Base-by-base conservation (phyloP, 1,140 invertebrate species). In the Hyles euphorbiae region DNA sequence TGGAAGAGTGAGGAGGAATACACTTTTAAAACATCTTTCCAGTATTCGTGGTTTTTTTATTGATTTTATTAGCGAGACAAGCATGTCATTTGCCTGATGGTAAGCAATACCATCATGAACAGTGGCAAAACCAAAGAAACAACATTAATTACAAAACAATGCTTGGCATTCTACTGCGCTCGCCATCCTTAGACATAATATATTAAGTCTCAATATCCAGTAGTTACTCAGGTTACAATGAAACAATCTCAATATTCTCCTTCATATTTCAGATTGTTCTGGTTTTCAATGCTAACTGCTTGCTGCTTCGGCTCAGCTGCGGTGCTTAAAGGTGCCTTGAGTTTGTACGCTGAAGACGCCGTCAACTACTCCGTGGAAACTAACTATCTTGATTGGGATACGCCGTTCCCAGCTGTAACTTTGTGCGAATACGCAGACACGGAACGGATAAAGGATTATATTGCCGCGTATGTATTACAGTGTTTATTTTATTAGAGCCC, bases 341-440 rank as follows among this genome's bases (percentile, higher is more conserved):
- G 55, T 3, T 45, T 83, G 4, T 81, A 76, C 34, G 68, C 70
- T 0, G 65, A 71, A 8, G 72, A 64, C 2, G 74, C 72, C 0
- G 75, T 83, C 0, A 74, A 81, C 0, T 87, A 78, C 48, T 74
- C 78, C 3, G 90, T 92, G 3, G 92, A 94, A 56, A 93, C 92
- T 3, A 90, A 89, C 40, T 94, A 93, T 70, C 70, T 93, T n/a
- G 83, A 92, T 53, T 94, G 93, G 92, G 78, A 92, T 56, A 93
- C 92, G 0, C 85, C 92, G 8, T 94, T 94, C 60, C 93, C 93
- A 0, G 89, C 92, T 0, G 76, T 94, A 9, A 90, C 90, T 6
- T 84, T 93, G 3, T 94, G 93, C 63, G 91, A 93, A 68, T 83
- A 80, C 0, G 83, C 85, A 53, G 91, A 91, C 56, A 86, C 84